phyloP scores from a whole-genome alignment of 2,113 vertebrate species.

The Callocephalon fimbriatum region DNA sequence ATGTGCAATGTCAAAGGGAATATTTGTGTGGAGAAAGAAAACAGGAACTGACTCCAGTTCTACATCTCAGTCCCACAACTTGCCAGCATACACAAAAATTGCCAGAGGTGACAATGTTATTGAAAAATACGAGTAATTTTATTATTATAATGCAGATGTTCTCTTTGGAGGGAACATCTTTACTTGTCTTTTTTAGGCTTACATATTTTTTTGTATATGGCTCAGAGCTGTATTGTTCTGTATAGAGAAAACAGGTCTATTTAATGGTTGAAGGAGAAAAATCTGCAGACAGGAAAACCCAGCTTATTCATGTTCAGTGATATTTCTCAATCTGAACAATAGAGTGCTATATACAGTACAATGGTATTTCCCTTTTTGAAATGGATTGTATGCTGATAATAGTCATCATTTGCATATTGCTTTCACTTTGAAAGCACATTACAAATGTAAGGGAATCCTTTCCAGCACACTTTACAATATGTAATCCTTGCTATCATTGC shows the following conservation, averaged over 20 bases:
- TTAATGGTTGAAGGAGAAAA: not conserved
- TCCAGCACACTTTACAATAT: not conserved
- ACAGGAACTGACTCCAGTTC: not conserved
- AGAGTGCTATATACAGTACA: not conserved
- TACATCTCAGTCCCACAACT: not conserved
- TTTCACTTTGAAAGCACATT: conserved; percentile 35
- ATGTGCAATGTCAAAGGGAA: not conserved
- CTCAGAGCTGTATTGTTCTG: not conserved
- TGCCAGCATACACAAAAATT: not conserved
- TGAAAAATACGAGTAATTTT: not conserved
- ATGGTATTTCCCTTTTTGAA: conserved; percentile 28
- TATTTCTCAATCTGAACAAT: conserved; percentile 42
- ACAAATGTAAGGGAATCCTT: conserved; percentile 18
- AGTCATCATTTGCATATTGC: conserved; percentile 21
- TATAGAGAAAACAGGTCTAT: not conserved
- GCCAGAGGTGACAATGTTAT: not conserved
- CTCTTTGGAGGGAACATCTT: not conserved
- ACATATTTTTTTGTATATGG: not conserved
- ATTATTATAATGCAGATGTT: not conserved
- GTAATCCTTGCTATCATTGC: conserved; percentile 15
- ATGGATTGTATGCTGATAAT: conserved; percentile 29
- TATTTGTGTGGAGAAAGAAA: not conserved
- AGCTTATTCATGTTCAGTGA: not conserved
- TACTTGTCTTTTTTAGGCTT: not conserved
- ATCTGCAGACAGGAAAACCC: not conserved